Evolutionary conservation across 2,113 vertebrate genomes (phyloP), one percentile per base, ranked within the genome.

Genomic region (Asarcornis scutulata): DNA sequence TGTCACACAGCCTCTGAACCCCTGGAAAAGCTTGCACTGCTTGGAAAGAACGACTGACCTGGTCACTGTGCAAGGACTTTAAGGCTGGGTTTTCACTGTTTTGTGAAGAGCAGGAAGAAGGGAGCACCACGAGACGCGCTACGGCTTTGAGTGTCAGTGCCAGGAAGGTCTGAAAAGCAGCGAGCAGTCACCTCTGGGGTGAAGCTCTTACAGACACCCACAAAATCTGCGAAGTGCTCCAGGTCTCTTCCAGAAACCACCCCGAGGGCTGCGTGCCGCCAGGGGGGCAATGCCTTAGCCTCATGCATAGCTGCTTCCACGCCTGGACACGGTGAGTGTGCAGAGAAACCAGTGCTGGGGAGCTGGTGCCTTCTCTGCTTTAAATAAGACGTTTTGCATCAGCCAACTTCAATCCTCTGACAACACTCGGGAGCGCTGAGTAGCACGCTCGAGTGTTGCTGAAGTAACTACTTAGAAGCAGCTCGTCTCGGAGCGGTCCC

Each of bases 301-400:
- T 44, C 71, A 52, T 78, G 29, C 34, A 42, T 34, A 16, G 13
- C 5, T 4, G 1, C n/a, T 60, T 56, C 79, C 66, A 32, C 1
- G 2, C 32, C 52, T 0, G 2, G 12, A 53, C 56, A 5, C 1
- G 0, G 38, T 22, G 32, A 58, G 10, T 1, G 7, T 14, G 36
- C 27, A 44, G 11, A 44, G 87, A 44, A 74, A 25, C 4, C 6
- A 34, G 38, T 16, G 3, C 55, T 7, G 11, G 50, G n/a, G 46
- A 77, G 44, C 16, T 21, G 15, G 66, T 5, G 25, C 48, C 9
- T 16, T 12, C 36, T 53, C 55, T 9, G 20, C 36, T 69, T 64
- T 29, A 68, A 91, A 17, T 8, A 11, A 26, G 17, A 69, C 21
- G 21, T 23, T 38, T 44, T 44, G 58, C 29, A 4, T 16, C 11